Evolutionary conservation across 2,113 vertebrate genomes (phyloP).

Genomic region (Seriola rivoliana): DNA sequence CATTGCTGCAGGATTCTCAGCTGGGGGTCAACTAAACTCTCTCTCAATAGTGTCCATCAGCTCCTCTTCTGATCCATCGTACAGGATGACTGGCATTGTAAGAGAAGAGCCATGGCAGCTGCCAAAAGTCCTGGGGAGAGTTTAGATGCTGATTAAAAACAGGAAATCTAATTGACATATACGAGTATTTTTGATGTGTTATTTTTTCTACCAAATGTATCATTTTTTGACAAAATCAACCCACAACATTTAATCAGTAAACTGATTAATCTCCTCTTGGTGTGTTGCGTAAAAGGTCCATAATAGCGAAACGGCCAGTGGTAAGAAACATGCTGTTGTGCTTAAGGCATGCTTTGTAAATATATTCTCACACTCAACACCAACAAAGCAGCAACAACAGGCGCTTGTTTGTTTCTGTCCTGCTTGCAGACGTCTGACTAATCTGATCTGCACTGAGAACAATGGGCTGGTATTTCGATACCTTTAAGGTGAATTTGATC

Average conservation of each 20-base stretch:
- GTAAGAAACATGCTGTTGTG: neutral
- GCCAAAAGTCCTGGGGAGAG: constrained; percentile 64
- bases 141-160: constrained; percentile 10
- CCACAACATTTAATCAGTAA: neutral
- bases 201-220: neutral
- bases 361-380: constrained; percentile 10
- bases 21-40: constrained; percentile 81
- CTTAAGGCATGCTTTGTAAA: neutral
- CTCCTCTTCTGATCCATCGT: constrained; percentile 84
- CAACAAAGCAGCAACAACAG: constrained; percentile 22
- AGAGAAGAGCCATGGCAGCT: constrained; percentile 56
- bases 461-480: constrained; percentile 62
- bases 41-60: constrained; percentile 86
- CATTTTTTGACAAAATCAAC: neutral
- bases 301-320: neutral
- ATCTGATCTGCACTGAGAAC: constrained; percentile 47
- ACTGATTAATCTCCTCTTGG: neutral
- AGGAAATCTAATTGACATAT: neutral
- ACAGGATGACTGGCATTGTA: constrained; percentile 72
- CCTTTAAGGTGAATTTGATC: constrained; percentile 68
- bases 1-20: neutral
- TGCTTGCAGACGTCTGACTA: constrained; percentile 30
- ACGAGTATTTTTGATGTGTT: neutral
- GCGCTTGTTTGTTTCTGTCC: constrained; percentile 37
- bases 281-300: neutral